Base-by-base conservation (phyloP, 2,797 vertebrate species). In the Halcyon badia region DNA sequence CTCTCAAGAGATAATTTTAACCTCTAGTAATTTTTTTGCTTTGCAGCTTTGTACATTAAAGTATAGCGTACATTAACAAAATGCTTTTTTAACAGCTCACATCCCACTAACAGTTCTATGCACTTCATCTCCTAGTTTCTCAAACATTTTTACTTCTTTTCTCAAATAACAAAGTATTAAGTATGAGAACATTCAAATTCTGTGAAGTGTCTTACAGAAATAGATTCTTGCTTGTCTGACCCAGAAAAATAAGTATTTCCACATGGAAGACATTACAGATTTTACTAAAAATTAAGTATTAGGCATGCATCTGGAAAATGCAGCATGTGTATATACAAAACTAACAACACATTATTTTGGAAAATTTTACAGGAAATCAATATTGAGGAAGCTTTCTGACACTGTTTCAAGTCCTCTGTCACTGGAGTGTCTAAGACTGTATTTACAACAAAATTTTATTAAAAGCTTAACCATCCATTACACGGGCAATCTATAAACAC, bases 111-210 rank as follows among this genome's bases (percentile, higher is more conserved):
- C 24, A 66, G 46, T 64, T 91, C 48, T 52, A 76, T 25, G 66
- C 3, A 54, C 31, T 91, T 89, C 33, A 35, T 46, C 22, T 9
- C 11, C 49, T 46, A 52, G 56, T 51, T 82, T 72, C 44, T 64
- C 52, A 69, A 78, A 87, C 12, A 24, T 58, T 85, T 81, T 57
- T 58, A 46, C 19, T 69, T 71, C 44, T 90, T 91, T 52, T 35
- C 48, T 87, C 62, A 90, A 79, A 88, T 70, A 95, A 84, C 58
- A 86, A 39, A 56, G 69, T 70, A 79, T 90, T 88, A 92, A 95
- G 70, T 64, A 84, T 88, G 77, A 95, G 86, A 94, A 87, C 87
- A 94, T 87, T 84, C 66, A 91, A 51, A n/a, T 77, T 93, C 95
- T 93, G 58, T 78, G 62, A 90, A 86, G 31, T 31, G 24, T 75